Conservation (phyloP, 2,113 vertebrate species). For the Zapornia atra region DNA sequence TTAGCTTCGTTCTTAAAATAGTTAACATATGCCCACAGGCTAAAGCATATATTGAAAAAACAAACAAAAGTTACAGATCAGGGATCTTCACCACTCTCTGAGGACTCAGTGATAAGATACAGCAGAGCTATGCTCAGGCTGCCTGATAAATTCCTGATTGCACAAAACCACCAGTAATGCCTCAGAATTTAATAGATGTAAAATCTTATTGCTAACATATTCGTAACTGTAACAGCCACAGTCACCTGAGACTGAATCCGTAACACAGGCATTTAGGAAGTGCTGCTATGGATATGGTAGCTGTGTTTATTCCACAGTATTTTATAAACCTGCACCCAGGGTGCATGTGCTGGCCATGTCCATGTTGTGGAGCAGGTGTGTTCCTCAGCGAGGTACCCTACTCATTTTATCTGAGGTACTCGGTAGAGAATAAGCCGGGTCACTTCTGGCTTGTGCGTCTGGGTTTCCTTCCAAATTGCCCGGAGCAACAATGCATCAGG, state of each 20-base stretch:
- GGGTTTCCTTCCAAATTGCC: not conserved
- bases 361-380: not conserved
- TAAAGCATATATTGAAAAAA: not conserved
- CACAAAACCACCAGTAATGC: not conserved
- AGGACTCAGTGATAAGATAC: not conserved
- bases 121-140: not conserved
- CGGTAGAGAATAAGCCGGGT: not conserved
- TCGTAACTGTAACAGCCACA: not conserved
- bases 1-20: constrained; percentile 14
- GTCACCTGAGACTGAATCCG: fast-evolving
- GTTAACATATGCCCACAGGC: not conserved
- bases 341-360: not conserved
- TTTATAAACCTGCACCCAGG: not conserved
- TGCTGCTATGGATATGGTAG: not conserved
- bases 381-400: not conserved
- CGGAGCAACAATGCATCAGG: not conserved
- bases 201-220: not conserved
- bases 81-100: not conserved
- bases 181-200: not conserved
- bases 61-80: not conserved
- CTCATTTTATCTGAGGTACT: not conserved
- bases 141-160: not conserved
- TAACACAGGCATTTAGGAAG: not conserved
- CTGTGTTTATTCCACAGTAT: not conserved
- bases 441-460: not conserved